phyloP scores from a whole-genome alignment of 2,113 vertebrate species.

The Syrmaticus mikado region DNA sequence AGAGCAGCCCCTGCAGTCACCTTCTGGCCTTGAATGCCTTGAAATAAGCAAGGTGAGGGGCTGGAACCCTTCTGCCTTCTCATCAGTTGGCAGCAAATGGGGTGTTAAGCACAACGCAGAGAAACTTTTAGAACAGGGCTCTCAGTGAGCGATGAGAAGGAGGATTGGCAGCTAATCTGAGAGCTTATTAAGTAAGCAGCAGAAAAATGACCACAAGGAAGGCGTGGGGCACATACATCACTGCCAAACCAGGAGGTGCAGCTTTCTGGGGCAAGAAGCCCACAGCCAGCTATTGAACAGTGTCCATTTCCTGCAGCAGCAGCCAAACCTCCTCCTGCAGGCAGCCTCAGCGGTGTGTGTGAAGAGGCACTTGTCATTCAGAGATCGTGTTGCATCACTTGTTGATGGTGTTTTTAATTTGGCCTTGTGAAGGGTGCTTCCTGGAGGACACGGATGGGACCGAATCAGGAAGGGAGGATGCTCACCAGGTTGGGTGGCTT shows the following conservation, averaged over 20 bases:
- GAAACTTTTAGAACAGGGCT: neutral
- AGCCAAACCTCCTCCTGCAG: neutral
- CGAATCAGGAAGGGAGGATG: neutral
- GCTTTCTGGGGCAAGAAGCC: neutral
- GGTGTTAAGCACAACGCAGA: neutral
- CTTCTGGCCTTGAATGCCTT: neutral
- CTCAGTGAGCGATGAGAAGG: accelerated
- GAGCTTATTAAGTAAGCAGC: neutral
- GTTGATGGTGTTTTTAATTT: neutral
- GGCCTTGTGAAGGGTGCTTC: neutral
- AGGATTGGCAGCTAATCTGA: neutral
- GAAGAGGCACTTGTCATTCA: neutral
- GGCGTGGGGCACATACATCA: accelerated
- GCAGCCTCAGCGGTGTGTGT: neutral
- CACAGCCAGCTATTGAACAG: neutral
- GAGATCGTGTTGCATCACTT: neutral
- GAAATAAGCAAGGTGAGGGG: neutral
- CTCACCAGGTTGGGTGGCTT: neutral
- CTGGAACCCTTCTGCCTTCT: neutral
- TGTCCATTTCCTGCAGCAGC: neutral
- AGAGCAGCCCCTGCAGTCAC: neutral
- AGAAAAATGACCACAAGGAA: neutral
- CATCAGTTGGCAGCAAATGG: neutral
- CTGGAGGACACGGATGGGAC: neutral
- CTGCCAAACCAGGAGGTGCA: neutral